These are phyloP conservation scores for Callipepla californica DNA, from an alignment of 2,113 vertebrate species.

Conservation along the genomic window DNA sequence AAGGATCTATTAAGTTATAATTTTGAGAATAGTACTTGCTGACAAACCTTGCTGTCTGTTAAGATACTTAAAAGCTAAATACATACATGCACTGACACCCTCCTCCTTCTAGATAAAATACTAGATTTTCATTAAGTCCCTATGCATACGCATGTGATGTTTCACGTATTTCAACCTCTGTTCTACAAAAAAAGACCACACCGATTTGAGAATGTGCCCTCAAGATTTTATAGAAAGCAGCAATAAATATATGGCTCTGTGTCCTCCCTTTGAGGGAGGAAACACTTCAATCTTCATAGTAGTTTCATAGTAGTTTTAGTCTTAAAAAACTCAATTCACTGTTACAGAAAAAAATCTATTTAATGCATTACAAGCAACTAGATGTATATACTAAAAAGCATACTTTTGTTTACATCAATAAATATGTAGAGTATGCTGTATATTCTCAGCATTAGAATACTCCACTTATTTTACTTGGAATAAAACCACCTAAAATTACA, in stretches of 20 bases:
- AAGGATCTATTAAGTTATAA: background rate
- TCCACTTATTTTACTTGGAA: background rate
- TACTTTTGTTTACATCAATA: background rate
- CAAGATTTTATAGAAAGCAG: background rate
- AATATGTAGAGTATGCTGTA: background rate
- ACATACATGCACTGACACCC: background rate
- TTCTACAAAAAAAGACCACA: background rate
- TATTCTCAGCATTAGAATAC: background rate
- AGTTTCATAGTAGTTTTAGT: background rate
- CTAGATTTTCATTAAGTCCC: background rate
- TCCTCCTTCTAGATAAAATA: background rate
- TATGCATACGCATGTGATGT: background rate
- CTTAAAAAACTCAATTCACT: background rate
- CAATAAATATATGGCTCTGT: background rate
- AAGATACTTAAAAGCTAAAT: background rate
- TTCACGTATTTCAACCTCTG: background rate
- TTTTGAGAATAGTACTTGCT: no score
- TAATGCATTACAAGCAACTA: background rate
- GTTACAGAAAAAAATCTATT: background rate
- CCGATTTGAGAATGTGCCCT: background rate
- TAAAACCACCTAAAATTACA: conserved; percentile 17
- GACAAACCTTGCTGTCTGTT: no score
- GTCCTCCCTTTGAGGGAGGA: background rate
- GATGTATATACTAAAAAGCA: background rate
- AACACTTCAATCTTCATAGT: background rate